These are phyloP conservation scores for Ceraclea dissimilis DNA, from an alignment of 2,888 invertebrate species.

Conservation along the genomic window DNA sequence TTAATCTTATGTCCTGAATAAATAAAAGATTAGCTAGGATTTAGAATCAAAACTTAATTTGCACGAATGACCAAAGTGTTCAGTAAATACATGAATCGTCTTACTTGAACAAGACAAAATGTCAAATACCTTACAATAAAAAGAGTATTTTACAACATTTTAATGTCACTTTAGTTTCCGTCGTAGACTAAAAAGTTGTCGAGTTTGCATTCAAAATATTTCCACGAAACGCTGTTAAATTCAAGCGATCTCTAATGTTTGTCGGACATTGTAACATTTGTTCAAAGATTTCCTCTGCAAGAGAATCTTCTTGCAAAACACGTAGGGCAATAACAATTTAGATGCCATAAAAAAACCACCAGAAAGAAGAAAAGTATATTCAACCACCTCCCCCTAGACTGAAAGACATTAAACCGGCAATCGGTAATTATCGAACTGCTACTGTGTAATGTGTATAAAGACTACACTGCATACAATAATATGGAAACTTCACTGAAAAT, in stretches of 20 bases:
- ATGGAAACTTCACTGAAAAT: not conserved
- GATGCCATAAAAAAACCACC: conserved; percentile 25
- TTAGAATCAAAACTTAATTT: too few species aligned
- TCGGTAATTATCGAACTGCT: conserved; percentile 26
- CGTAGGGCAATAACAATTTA: conserved; percentile 24
- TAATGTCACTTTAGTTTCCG: not conserved
- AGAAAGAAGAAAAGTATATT: conserved; percentile 22
- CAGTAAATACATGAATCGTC: too few species aligned
- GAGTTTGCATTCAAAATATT: not conserved
- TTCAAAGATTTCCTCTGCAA: too few species aligned
- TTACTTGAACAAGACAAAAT: not conserved
- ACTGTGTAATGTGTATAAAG: conserved; percentile 14
- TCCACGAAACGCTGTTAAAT: too few species aligned
- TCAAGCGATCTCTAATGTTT: too few species aligned
- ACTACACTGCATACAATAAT: not conserved
- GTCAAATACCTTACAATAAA: not conserved
- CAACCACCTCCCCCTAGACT: conserved; percentile 13
- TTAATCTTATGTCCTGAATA: too few species aligned
- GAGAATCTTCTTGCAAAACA: conserved; percentile 16
- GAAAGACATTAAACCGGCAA: conserved; percentile 23
- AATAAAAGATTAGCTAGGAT: too few species aligned
- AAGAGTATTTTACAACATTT: not conserved
- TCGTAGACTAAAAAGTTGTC: conserved; percentile 1
- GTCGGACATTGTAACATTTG: conserved; percentile 13
- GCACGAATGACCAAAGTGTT: too few species aligned